Evolutionary conservation across 2,797 vertebrate genomes (phyloP), one percentile per base, ranked within the genome.

Genomic region (Danio aesculapii): DNA sequence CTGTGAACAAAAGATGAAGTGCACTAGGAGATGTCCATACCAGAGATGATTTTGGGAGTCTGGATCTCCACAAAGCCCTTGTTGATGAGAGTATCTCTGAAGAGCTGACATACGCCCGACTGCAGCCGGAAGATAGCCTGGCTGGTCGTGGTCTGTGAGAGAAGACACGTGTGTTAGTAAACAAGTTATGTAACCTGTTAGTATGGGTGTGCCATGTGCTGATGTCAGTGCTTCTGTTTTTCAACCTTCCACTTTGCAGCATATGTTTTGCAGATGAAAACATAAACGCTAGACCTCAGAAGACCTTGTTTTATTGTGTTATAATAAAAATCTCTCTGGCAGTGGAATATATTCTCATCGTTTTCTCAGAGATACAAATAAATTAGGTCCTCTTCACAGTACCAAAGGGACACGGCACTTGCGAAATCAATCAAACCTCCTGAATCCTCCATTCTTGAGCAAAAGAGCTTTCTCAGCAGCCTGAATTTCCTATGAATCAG

Each of bases 51-150:
- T 94, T 99, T 99, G 67, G 98, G 98, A 81, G 98, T 99, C 90
- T 99, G 98, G 91, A 99, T 98, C 94, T 99, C 98, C 93, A 99
- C 95, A 91, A 99, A 99, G 88, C 96, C 97, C 90, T 98, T 99
- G 59, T 90, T 93, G 92, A 90, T 95, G 82, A 99, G 95, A n/a
- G 95, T 98, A 90, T 99, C 97, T 91, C 97, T 94, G 93, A 99
- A 99, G 90, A 99, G 97, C 90, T 96, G 94, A 91, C 98, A 99
- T 84, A 99, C 96, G 43, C 97, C 97, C 3, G 97, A 97, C 91
- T 99, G 98, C 88, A 99, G 94, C 83, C 92, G 94, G 83, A 99
- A 99, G 89, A 99, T 82, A 82, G 98, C 97, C 88, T 99, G 98
- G 93, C 97, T 99, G 85, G 98, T 99, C 79, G 96, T 97, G 0